Evolutionary conservation across 2,888 invertebrate genomes (phyloP), one percentile per base, ranked within the genome.

Genomic region (Macaria liturata): DNA sequence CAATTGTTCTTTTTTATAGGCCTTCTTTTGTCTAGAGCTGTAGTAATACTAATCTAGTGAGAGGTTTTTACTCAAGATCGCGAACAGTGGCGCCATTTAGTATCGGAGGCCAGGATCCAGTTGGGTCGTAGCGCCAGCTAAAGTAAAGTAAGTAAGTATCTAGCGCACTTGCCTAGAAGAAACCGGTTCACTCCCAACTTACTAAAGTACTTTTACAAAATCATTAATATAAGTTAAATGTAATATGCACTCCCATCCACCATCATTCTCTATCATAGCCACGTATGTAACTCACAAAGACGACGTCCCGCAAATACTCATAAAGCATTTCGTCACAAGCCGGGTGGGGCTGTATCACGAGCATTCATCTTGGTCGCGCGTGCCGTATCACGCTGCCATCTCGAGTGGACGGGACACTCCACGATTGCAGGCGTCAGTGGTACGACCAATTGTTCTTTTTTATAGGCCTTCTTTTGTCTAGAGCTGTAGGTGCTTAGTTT

Each of bases 321-420:
- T 54, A 59, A 61, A 61, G 60, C 59, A 61, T 67, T 64, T 62
- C 64, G 56, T 37, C 58, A 58, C 53, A 67, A 47, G 61, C 58
- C 32, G 57, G 45, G 43, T 46, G 40, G 57, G 52, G 45, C 54
- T 60, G 61, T 63, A 66, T 68, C 66, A 60, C 57, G 71, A 75
- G 70, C 78, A 80, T 81, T 72, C 78, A 79, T 80, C 76, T 76
- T 76, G 68, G 67, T 70, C 64, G 71, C 71, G 62, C 62, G 87
- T 87, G 87, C 85, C 80, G 69, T 87, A 87, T 87, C 87, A 65
- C 78, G 68, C 54, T 63, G 67, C 61, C 73, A 85, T 85, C 85
- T 81, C 78, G 80, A 68, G 68, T 60, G 55, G 80, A 76, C 68
- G 65, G 67, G 74, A 73, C 65, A 68, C 65, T 68, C 66, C 67